These are phyloP conservation scores for Scrobipalpa costella DNA, from an alignment of 2,888 invertebrate genomes.

Conservation along the genomic window DNA sequence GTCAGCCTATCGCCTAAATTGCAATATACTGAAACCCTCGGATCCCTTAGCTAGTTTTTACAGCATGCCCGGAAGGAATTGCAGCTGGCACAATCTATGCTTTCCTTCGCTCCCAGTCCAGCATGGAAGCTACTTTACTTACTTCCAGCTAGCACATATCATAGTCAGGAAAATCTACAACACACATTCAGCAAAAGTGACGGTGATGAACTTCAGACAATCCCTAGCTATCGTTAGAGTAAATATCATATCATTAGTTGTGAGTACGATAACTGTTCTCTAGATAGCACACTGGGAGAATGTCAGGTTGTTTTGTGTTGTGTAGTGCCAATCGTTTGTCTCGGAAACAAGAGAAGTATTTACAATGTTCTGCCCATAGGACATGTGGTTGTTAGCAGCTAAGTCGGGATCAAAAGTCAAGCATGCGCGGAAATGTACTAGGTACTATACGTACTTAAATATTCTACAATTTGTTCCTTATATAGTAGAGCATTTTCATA, in stretches of 20 bases:
- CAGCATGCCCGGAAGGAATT: no score
- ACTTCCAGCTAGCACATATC: no score
- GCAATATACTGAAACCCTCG: no score
- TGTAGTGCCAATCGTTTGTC: slow-evolving; percentile 25
- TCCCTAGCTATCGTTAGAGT: slow-evolving; percentile 23
- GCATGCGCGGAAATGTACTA: neutral
- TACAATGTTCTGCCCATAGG: slow-evolving; percentile 11
- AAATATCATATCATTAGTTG: slow-evolving; percentile 29
- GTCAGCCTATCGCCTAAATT: no score
- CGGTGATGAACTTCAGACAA: slow-evolving; percentile 22
- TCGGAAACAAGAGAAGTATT: neutral
- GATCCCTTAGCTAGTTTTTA: no score
- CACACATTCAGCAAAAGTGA: slow-evolving; percentile 19
- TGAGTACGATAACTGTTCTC: slow-evolving; percentile 26
- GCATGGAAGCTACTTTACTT: no score
- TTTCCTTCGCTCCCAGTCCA: no score
- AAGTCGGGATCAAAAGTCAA: slow-evolving; percentile 5
- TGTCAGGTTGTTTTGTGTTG: slow-evolving; percentile 14
- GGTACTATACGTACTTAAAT: neutral
- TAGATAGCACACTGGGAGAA: slow-evolving; percentile 20
- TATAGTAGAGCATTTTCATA: no score
- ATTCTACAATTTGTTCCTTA: no score
- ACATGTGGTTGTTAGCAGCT: slow-evolving; percentile 5
- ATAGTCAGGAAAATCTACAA: neutral
- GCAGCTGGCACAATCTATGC: no score